Evolutionary conservation across 1,140 invertebrate genomes (phyloP).

Genomic region (Brachionus sp.): DNA sequence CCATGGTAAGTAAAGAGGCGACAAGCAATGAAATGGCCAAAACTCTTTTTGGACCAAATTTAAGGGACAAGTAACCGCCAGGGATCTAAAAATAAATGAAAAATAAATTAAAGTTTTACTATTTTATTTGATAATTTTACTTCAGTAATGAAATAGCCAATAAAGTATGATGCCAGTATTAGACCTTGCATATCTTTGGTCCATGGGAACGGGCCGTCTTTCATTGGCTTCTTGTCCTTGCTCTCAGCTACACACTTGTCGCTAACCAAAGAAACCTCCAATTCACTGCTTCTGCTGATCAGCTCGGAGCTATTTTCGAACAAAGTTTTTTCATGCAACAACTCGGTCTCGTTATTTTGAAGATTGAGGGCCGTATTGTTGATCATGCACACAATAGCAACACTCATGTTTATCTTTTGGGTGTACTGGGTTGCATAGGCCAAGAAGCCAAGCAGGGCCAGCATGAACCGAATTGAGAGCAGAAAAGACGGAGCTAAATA

Average conservation of each 20-base stretch:
- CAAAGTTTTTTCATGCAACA: neutral
- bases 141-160: conserved; percentile 59
- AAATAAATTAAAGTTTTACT: neutral
- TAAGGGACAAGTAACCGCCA: conserved; percentile 30
- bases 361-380: conserved; percentile 51
- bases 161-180: conserved; percentile 58
- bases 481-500: conserved; percentile 17
- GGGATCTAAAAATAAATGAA: conserved; percentile 13
- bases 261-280: neutral
- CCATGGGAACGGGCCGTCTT: conserved; percentile 58
- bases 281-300: neutral
- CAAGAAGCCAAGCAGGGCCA: conserved; percentile 46
- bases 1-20: conserved; percentile 14
- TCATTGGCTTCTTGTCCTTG: neutral
- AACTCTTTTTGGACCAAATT: conserved; percentile 29
- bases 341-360: neutral
- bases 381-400: conserved; percentile 81
- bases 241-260: neutral
- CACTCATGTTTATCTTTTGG: conserved; percentile 78
- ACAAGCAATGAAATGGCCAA: neutral
- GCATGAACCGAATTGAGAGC: conserved; percentile 22
- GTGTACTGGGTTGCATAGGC: conserved; percentile 65
- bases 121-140: conserved; percentile 46
- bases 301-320: neutral
- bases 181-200: conserved; percentile 55